A percentile compares a stretch with the other conserved stretches of the same genome.
phyloP scores from a whole-genome alignment of 1,140 invertebrate species.

The Scaptomyza montana region DNA sequence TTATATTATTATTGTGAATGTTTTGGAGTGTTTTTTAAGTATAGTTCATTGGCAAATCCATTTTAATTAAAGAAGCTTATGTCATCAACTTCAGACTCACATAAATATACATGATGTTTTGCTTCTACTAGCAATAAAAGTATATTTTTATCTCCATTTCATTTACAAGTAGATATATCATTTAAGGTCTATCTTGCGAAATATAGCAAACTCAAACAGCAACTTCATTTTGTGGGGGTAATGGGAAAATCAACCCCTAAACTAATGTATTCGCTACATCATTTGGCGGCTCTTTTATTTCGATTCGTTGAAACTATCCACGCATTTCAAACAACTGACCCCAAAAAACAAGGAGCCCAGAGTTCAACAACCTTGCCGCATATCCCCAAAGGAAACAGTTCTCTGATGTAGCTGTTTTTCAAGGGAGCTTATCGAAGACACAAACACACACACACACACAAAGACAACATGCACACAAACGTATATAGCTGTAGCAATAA shows the following conservation, averaged over 20 bases:
- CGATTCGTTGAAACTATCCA: constrained; percentile 32
- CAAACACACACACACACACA: constrained; percentile 28
- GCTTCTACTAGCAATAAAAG: background rate
- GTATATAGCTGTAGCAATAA: constrained; percentile 50
- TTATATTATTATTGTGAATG: constrained; percentile 1
- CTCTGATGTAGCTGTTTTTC: constrained; percentile 40
- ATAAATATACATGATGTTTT: too few relatives aligned
- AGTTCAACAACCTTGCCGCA: constrained; percentile 67
- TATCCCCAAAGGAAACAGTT: constrained; percentile 61
- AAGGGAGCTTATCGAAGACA: constrained; percentile 42
- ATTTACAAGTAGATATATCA: too few relatives aligned
- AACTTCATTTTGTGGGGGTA: too few relatives aligned
- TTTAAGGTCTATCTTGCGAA: too few relatives aligned
- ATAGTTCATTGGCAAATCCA: too few relatives aligned
- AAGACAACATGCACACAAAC: background rate
- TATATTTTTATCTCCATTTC: background rate
- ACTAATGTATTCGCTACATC: background rate
- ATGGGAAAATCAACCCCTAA: constrained; percentile 24
- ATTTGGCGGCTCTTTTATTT: constrained; percentile 16
- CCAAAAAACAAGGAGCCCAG: constrained; percentile 26
- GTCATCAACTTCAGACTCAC: too few relatives aligned
- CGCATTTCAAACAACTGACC: constrained; percentile 49
- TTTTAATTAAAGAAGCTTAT: too few relatives aligned
- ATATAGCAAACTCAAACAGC: too few relatives aligned
- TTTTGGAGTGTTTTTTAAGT: background rate